phyloP scores from a whole-genome alignment of 2,888 invertebrate species.

The Dolomedes plantarius region DNA sequence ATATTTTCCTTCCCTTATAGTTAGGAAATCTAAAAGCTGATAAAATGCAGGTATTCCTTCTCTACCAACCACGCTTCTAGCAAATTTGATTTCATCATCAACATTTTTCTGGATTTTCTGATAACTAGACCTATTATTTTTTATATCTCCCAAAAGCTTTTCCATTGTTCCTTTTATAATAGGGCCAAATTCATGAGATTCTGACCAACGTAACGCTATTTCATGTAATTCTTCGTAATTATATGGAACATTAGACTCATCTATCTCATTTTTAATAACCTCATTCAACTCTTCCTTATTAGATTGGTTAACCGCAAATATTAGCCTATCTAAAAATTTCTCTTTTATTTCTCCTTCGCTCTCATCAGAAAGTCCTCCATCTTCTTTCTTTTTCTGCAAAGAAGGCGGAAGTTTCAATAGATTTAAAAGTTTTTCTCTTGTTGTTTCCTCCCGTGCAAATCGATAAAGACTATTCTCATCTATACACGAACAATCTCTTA shows the following conservation, averaged over 20 bases:
- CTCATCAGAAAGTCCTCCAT: slow-evolving; percentile 23
- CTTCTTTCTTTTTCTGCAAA: slow-evolving; percentile 30
- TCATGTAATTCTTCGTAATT: slow-evolving; percentile 49
- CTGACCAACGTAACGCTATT: slow-evolving; percentile 43
- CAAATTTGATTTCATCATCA: slow-evolving; percentile 28
- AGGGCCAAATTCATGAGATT: slow-evolving; percentile 48
- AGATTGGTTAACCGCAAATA: slow-evolving; percentile 35
- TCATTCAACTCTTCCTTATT: slow-evolving; percentile 38
- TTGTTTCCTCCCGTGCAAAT: slow-evolving; percentile 34
- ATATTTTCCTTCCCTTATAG: neutral
- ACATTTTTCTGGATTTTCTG: slow-evolving; percentile 20
- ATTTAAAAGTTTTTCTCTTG: slow-evolving; percentile 47
- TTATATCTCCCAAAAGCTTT: slow-evolving; percentile 7
- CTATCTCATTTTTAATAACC: slow-evolving; percentile 39
- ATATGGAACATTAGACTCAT: slow-evolving; percentile 43
- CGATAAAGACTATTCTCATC: slow-evolving; percentile 37
- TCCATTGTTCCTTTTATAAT: slow-evolving; percentile 25
- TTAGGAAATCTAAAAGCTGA: slow-evolving; percentile 29
- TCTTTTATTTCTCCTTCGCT: slow-evolving; percentile 49
- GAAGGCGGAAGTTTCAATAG: slow-evolving; percentile 37
- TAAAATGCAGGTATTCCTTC: slow-evolving; percentile 40
- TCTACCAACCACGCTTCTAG: slow-evolving; percentile 16
- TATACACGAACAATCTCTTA: slow-evolving; percentile 47
- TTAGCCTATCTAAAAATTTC: slow-evolving; percentile 45
- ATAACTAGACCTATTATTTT: slow-evolving; percentile 29